phyloP scores from a whole-genome alignment of 2,888 invertebrate genomes.

The Eupithecia subfuscata region DNA sequence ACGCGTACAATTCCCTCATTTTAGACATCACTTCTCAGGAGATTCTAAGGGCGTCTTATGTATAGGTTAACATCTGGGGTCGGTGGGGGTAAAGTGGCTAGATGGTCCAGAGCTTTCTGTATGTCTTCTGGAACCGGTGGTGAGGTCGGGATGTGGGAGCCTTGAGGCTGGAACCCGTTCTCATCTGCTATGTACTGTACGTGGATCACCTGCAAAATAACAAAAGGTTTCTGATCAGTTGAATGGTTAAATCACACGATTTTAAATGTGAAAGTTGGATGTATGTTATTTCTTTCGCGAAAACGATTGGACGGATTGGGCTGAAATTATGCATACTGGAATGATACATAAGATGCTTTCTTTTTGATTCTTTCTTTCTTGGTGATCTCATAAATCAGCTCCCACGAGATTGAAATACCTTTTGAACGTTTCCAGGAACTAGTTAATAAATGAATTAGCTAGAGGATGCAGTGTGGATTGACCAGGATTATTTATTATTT shows the following conservation, averaged over 20 bases:
- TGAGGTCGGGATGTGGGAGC: constrained; percentile 85
- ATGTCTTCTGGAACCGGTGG: constrained; percentile 89
- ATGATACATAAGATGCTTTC: background rate
- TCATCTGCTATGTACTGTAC: constrained; percentile 88
- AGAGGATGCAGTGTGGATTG: no score
- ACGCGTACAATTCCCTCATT: background rate
- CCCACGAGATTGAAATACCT: background rate
- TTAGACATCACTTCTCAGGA: background rate
- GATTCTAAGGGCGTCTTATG: constrained; percentile 44
- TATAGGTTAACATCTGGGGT: constrained; percentile 59
- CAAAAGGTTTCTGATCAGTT: background rate
- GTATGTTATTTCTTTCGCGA: background rate
- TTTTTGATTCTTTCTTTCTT: no score
- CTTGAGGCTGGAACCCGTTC: constrained; percentile 88
- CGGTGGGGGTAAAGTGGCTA: constrained; percentile 85
- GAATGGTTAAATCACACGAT: background rate
- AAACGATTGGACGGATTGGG: background rate
- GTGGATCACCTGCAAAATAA: constrained; percentile 78
- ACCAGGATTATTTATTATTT: no score
- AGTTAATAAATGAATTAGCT: background rate
- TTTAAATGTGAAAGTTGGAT: background rate
- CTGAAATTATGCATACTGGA: background rate
- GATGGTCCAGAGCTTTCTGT: constrained; percentile 85
- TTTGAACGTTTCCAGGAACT: background rate
- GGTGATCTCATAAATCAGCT: background rate